These are phyloP conservation scores for Drymodes brunneopygia DNA, from an alignment of 2,113 vertebrate genomes.

Conservation along the genomic window DNA sequence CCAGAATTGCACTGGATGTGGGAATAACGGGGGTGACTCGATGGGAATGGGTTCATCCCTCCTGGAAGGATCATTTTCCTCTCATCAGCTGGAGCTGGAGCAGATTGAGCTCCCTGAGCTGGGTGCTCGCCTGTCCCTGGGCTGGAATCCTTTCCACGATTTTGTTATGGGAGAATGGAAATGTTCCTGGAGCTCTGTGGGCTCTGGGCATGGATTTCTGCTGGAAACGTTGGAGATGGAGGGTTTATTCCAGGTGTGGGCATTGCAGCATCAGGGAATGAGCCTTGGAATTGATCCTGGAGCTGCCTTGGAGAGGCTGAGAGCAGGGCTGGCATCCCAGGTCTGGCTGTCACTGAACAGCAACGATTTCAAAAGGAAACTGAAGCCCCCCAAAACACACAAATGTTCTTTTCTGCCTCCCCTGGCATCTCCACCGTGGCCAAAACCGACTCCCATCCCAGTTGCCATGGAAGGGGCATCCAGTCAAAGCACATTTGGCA, in stretches of 20 bases:
- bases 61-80: background rate
- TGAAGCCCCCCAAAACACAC: background rate
- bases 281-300: accelerated
- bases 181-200: accelerated
- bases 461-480: background rate
- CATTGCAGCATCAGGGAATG: background rate
- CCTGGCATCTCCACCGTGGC: background rate
- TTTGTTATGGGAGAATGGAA: background rate
- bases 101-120: background rate
- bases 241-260: background rate
- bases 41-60: background rate
- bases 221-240: background rate
- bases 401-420: background rate
- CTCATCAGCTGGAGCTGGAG: background rate
- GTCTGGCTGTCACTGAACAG: background rate
- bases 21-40: background rate
- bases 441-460: background rate
- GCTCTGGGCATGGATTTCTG: background rate
- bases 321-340: background rate
- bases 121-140: accelerated
- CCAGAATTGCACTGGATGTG: background rate
- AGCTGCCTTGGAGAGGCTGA: background rate
- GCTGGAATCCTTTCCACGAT: too few species aligned
- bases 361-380: background rate
- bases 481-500: background rate